These are phyloP conservation scores for Solenopsis fugax DNA, from an alignment of 1,140 invertebrate species.

Conservation along the genomic window DNA sequence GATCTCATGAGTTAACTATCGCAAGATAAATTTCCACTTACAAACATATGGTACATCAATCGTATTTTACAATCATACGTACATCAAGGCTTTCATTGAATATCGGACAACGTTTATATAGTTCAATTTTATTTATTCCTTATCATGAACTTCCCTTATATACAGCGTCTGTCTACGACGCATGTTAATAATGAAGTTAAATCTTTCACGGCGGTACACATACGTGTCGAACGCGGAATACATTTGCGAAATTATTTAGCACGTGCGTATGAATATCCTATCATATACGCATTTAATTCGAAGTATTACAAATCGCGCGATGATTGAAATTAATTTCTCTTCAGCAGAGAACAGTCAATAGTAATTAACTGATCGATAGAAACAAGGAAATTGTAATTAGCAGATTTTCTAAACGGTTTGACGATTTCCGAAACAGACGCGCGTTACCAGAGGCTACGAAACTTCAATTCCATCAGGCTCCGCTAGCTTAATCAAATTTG, in stretches of 20 bases:
- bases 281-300: background rate
- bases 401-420: background rate
- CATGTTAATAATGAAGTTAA: background rate
- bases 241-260: background rate
- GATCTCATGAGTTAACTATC: background rate
- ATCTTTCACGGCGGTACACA: background rate
- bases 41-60: no score
- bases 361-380: constrained; percentile 9
- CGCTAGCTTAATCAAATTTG: constrained; percentile 23
- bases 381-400: background rate
- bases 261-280: background rate
- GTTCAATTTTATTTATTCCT: constrained; percentile 19
- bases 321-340: background rate
- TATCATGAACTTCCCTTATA: background rate
- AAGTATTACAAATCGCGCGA: background rate
- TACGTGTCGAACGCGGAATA: background rate
- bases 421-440: constrained; percentile 20
- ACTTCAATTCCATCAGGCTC: no score
- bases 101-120: background rate
- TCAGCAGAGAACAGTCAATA: background rate
- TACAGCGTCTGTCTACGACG: background rate
- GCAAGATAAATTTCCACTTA: background rate
- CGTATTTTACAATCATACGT: no score
- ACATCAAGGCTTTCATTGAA: background rate
- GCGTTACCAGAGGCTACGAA: background rate